Base-by-base conservation (phyloP, 2,113 vertebrate species). In the Prolemur simus region DNA sequence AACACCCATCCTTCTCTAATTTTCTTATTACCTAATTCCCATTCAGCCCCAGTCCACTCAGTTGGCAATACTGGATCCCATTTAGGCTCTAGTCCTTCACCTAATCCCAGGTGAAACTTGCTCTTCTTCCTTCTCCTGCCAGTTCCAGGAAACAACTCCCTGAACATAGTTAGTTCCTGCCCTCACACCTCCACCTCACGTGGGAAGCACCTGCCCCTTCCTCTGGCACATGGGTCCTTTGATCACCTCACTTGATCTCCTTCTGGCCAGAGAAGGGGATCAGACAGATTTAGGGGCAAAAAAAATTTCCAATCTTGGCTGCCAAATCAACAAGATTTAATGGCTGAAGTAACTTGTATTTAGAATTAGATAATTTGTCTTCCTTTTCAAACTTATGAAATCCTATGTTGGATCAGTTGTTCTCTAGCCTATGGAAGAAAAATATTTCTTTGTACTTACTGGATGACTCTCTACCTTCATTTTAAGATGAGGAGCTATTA, bases 401-500 rank as follows among this genome's bases (percentile, higher is more conserved):
- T 89, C 37, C 54, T 86, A 34, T 54, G 66, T 74, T 88, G 60
- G 58, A 96, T 93, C 68, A 68, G n/a, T 23, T 78, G 68, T 88
- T 63, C 20, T 83, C 87, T 73, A 82, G 68, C 32, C 32, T 66
- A 14, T 49, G 17, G 60, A 80, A 91, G 66, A 94, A 93, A 86
- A 90, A 92, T 93, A 45, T n/a, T 85, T 77, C 45, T 76, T 66
- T 92, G 74, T 5, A 82, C 21, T 76, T 89, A 29, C 20, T 89
- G 42, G n/a, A 80, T 69, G 42, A 74, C 17, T 78, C 17, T 82
- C 39, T 94, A 80, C 17, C 63, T 96, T 93, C 94, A 87, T 86
- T 95, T 92, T 96, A 82, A 74, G 73, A 86, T 80, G 47, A 95
- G 77, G 85, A 73, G 8, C 20, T 78, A 78, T 96, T 97, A 96